Evolutionary conservation across 1,140 invertebrate genomes (phyloP).

Genomic region (Hermatobates lingyangjiaoensis): DNA sequence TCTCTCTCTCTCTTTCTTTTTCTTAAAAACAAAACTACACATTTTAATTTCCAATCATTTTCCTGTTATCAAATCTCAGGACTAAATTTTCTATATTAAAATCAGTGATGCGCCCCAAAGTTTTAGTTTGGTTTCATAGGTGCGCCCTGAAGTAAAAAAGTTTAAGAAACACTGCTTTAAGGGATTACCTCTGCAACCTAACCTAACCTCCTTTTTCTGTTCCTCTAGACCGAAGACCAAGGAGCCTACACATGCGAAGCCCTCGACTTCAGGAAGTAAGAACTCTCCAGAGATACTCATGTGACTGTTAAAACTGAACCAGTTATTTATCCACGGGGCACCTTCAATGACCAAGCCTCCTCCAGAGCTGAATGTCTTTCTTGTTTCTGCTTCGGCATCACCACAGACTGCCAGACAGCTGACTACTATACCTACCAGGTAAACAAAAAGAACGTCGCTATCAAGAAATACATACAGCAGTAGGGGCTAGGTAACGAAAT

Average conservation of each 20-base stretch:
- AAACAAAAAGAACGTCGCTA: conserved; percentile 9
- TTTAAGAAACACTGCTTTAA: no score
- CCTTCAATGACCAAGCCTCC: conserved; percentile 61
- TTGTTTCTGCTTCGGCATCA: conserved; percentile 87
- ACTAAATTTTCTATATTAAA: no score
- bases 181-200: no score
- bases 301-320: conserved; percentile 54
- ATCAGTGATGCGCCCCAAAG: no score
- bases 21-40: no score
- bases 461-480: no score
- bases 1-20: no score
- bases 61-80: no score
- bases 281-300: conserved; percentile 83
- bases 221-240: conserved; percentile 42
- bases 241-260: conserved; percentile 97
- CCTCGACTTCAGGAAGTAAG: conserved; percentile 55
- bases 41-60: no score
- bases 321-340: conserved; percentile 47
- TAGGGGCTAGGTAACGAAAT: no score
- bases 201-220: conserved; percentile 1
- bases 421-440: conserved; percentile 59
- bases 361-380: conserved; percentile 56
- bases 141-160: no score
- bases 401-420: conserved; percentile 62
- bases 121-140: no score